Conservation (phyloP, 2,797 vertebrate genomes). For the Labeo calbasu region DNA sequence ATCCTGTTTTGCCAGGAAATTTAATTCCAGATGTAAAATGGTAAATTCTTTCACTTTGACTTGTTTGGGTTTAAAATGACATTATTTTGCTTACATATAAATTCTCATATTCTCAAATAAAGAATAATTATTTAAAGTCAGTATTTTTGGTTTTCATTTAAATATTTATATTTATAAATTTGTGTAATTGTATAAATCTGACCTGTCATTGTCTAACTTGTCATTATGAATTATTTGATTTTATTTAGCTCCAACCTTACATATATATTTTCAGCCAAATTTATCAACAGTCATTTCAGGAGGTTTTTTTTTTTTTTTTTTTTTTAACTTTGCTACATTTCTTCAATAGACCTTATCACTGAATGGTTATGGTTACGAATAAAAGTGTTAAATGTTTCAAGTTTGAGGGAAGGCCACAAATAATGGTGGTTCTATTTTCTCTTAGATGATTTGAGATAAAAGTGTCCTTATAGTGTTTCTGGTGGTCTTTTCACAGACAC, state of each 20-base stretch:
- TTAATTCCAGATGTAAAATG: neutral
- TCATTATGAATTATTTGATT: neutral
- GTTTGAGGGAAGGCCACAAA: neutral
- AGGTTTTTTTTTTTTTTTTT: neutral
- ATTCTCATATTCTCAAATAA: no score
- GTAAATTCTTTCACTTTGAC: neutral
- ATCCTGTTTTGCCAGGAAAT: neutral
- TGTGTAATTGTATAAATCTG: neutral
- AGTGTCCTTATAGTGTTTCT: conserved; percentile 35
- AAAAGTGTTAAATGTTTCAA: neutral
- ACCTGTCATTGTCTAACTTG: neutral
- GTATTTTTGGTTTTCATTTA: neutral
- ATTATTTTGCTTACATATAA: neutral
- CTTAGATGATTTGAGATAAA: conserved; percentile 17
- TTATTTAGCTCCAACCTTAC: neutral
- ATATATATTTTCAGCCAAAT: neutral
- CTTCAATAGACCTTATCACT: neutral
- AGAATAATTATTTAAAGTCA: neutral
- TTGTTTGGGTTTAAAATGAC: neutral
- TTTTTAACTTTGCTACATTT: neutral
- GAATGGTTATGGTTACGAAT: neutral
- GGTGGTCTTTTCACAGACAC: conserved; percentile 35
- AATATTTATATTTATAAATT: neutral
- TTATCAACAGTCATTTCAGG: neutral
- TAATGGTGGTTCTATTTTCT: neutral